These are phyloP conservation scores for Phymatocera aterrima DNA, from an alignment of 2,888 invertebrate species.

Conservation along the genomic window DNA sequence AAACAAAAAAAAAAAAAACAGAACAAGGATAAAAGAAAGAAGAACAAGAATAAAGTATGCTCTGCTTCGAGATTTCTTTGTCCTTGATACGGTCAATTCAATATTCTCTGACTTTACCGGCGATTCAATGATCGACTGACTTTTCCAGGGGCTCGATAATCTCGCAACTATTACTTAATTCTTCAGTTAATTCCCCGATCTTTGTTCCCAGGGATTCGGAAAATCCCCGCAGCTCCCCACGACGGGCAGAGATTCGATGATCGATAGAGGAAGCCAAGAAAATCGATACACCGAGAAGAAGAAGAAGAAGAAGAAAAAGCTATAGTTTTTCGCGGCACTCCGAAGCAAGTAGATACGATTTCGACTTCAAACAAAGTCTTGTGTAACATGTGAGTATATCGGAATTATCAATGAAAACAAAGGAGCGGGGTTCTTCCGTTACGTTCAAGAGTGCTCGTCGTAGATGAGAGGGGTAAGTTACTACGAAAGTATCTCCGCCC, in stretches of 20 bases:
- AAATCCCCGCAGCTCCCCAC: too few species aligned
- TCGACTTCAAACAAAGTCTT: background rate
- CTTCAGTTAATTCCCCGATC: too few species aligned
- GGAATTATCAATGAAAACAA: slow-evolving; percentile 2
- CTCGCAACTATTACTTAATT: too few species aligned
- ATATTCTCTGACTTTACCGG: background rate
- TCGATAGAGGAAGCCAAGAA: too few species aligned
- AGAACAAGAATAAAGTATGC: too few species aligned
- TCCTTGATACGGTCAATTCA: background rate
- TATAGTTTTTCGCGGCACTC: background rate
- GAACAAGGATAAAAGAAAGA: too few species aligned
- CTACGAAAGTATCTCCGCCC: slow-evolving; percentile 2
- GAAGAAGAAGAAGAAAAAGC: background rate
- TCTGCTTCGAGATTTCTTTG: background rate
- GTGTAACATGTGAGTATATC: background rate
- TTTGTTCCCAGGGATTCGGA: too few species aligned
- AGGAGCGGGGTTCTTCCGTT: background rate
- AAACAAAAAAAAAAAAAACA: too few species aligned
- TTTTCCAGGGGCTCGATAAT: background rate
- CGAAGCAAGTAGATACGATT: background rate
- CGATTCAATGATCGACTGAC: background rate
- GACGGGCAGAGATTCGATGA: too few species aligned
- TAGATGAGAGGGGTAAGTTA: slow-evolving; percentile 10
- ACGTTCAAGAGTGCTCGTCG: background rate
- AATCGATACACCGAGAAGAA: background rate